Percentiles rank a stretch among this genome's conserved stretches.
Conservation (phyloP, 1,140 invertebrate species). For the Ceratina japonica region DNA sequence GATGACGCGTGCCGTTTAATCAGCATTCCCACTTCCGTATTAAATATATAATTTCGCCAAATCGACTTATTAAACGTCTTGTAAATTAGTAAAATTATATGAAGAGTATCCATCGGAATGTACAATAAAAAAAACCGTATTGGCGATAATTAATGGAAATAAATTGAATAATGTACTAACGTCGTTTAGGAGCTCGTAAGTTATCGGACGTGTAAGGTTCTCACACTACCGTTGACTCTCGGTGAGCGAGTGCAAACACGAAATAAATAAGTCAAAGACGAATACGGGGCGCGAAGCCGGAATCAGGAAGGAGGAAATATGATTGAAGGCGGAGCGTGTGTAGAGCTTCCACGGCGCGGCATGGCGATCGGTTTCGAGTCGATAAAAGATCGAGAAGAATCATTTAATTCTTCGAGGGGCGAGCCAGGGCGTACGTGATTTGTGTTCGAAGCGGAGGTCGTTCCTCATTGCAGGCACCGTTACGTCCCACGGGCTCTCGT, state of each 20-base stretch:
- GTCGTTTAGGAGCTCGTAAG: too few species aligned
- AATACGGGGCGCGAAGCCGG: not conserved
- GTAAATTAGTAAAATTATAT: too few species aligned
- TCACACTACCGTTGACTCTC: not conserved
- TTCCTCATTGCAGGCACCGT: conserved; percentile 64
- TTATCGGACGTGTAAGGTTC: too few species aligned
- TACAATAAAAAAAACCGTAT: too few species aligned
- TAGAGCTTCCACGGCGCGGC: not conserved
- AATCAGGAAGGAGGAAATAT: not conserved
- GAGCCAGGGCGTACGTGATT: conserved; percentile 60
- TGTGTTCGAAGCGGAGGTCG: conserved; percentile 57
- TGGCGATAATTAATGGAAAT: too few species aligned
- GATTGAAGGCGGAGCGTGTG: conserved; percentile 25
- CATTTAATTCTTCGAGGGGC: conserved; percentile 55
- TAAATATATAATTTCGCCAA: too few species aligned
- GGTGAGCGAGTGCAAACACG: not conserved
- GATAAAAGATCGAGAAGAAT: conserved; percentile 60
- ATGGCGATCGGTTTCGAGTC: conserved; percentile 16
- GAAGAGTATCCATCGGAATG: too few species aligned
- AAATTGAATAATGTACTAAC: too few species aligned
- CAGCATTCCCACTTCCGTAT: not conserved
- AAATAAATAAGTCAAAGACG: not conserved
- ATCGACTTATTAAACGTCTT: too few species aligned
- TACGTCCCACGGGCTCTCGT: conserved; percentile 57
- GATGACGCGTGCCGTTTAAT: conserved; percentile 24